Conservation (phyloP, 2,113 vertebrate species). For the Camelus bactrianus region DNA sequence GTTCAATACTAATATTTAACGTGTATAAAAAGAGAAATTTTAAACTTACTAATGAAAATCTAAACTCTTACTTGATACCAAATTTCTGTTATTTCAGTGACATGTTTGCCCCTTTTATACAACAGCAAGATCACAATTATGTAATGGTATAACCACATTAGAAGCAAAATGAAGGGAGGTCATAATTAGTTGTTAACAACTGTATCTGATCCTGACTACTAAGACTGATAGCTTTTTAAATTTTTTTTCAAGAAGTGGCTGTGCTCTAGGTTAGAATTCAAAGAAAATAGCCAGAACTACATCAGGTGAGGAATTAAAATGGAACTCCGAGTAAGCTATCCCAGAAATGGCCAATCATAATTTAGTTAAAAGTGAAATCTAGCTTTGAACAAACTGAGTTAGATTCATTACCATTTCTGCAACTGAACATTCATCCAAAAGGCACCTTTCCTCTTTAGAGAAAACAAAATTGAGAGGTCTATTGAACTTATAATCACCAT, state of each 20-base stretch:
- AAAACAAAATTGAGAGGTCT: slow-evolving; percentile 57
- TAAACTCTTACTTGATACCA: not conserved
- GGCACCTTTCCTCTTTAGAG: not conserved
- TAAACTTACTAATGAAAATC: slow-evolving; percentile 15
- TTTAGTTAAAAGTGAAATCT: slow-evolving; percentile 49
- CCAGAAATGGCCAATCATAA: not conserved
- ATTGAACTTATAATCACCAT: not conserved
- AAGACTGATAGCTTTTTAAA: not conserved
- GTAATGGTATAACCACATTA: not conserved
- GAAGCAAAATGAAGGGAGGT: not conserved
- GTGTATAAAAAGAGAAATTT: slow-evolving; percentile 2
- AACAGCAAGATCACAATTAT: not conserved
- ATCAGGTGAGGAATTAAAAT: slow-evolving; percentile 26
- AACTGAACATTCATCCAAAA: slow-evolving; percentile 40
- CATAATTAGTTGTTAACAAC: not conserved
- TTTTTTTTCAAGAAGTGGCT: not conserved
- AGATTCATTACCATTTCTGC: slow-evolving; percentile 15
- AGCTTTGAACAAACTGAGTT: slow-evolving; percentile 32
- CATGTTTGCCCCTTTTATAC: not conserved
- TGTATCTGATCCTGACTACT: slow-evolving; percentile 1
- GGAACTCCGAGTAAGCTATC: slow-evolving; percentile 1
- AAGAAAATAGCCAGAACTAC: slow-evolving; percentile 39
- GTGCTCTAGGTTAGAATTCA: slow-evolving; percentile 29
- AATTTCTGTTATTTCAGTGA: slow-evolving; percentile 2
- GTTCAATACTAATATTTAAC: not conserved